Conservation (phyloP, 2,888 invertebrate genomes). For the Eilema caniola region DNA sequence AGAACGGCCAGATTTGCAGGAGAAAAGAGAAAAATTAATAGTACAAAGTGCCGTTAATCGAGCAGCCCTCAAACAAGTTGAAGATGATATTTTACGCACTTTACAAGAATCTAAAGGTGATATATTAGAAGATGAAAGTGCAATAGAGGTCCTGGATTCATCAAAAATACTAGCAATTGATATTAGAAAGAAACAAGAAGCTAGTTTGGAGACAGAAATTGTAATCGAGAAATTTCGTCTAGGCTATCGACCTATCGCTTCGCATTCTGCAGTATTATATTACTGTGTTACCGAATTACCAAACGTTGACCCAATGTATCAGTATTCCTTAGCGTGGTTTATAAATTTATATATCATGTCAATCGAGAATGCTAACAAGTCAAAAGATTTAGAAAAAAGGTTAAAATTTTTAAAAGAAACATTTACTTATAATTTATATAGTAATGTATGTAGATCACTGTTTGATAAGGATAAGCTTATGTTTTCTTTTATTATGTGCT, state of each 20-base stretch:
- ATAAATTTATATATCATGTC: conserved; percentile 93
- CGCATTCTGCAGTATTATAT: conserved; percentile 93
- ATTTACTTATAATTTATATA: conserved; percentile 93
- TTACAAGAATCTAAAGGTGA: conserved; percentile 94
- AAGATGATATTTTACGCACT: conserved; percentile 95
- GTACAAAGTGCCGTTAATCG: conserved; percentile 93
- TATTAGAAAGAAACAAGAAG: conserved; percentile 93
- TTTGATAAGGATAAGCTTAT: conserved; percentile 95
- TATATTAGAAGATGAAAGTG: conserved; percentile 96
- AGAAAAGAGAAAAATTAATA: conserved; percentile 92
- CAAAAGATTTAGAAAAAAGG: conserved; percentile 90
- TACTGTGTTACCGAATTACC: conserved; percentile 94
- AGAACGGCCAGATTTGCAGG: conserved; percentile 94
- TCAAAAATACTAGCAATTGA: conserved; percentile 94
- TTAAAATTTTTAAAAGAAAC: conserved; percentile 90
- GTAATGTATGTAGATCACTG: conserved; percentile 93
- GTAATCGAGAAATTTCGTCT: conserved; percentile 92
- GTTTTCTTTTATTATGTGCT: conserved; percentile 93
- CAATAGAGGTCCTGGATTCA: conserved; percentile 94
- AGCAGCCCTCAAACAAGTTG: conserved; percentile 93
- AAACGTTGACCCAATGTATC: conserved; percentile 96
- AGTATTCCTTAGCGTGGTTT: conserved; percentile 95
- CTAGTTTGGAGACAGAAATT: conserved; percentile 91
- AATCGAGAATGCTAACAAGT: conserved; percentile 91
- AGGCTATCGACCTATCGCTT: conserved; percentile 92